A percentile compares a stretch with the other conserved stretches of the same genome.
phyloP scores from a whole-genome alignment of 2,888 invertebrate genomes.

The Eugnorisma glareosa region DNA sequence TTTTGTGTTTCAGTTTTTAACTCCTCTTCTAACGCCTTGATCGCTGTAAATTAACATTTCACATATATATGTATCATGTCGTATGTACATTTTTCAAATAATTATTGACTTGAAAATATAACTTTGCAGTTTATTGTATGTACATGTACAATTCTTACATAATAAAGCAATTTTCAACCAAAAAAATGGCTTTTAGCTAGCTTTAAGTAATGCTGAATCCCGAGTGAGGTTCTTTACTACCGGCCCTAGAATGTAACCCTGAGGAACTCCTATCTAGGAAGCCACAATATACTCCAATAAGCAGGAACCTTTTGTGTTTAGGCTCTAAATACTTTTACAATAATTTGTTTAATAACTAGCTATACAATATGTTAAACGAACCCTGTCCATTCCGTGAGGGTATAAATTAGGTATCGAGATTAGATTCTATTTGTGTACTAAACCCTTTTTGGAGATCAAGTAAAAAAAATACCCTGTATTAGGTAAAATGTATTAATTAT shows the following conservation, averaged over 20 bases:
- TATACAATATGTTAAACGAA: no score
- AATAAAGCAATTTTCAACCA: background rate
- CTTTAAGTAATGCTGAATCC: no score
- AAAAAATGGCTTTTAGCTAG: background rate
- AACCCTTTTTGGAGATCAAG: no score
- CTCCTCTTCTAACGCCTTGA: slow-evolving; percentile 76
- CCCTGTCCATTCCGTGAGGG: no score
- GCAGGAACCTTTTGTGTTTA: background rate
- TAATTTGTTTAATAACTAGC: background rate
- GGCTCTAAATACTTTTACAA: slow-evolving; percentile 8
- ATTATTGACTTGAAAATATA: slow-evolving; percentile 5
- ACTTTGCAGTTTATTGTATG: background rate
- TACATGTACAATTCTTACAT: background rate
- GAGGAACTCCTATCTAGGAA: background rate
- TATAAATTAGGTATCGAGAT: no score
- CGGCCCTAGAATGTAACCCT: slow-evolving; percentile 14
- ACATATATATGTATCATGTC: slow-evolving; percentile 3
- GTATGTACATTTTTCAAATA: background rate
- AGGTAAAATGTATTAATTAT: no score
- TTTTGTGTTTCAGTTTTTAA: slow-evolving; percentile 74
- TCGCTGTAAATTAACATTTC: slow-evolving; percentile 68
- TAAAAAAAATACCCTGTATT: no score
- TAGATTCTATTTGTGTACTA: no score
- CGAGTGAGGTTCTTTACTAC: background rate
- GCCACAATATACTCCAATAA: background rate